Base-by-base conservation (phyloP, 2,113 vertebrate genomes). In the Theristicus caerulescens region DNA sequence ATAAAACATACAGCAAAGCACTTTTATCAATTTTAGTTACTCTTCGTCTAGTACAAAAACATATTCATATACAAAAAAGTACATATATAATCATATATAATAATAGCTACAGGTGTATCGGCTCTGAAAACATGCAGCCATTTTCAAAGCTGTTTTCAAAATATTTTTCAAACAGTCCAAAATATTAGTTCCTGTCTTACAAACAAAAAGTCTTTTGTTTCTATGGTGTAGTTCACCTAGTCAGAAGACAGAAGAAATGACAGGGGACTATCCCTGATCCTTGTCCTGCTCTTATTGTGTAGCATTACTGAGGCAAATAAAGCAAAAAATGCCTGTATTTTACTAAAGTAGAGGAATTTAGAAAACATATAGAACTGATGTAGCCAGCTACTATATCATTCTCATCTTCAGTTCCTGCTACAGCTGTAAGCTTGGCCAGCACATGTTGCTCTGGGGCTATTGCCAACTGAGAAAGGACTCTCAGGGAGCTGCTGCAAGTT, bases 261-360 rank as follows among this genome's bases (percentile, higher is more conserved):
- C 2, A 15, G 8, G 7, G 1, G 10, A 40, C 46, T 64, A 17
- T 27, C 10, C 2, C 11, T 21, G 6, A 34, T 44, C 8, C n/a
- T 71, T 54, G 20, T 62, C 44, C 16, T 58, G 2, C 10, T 79
- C 4, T 7, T 82, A 26, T 12, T 49, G 9, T 36, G 5, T 55
- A 62, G 13, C 11, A 34, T 51, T 80, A 69, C n/a, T 72, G 27
- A 91, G 11, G 12, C 6, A 67, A 76, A 72, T 40, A 29, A 49
- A 57, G 9, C 2, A 70, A 59, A 79, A 32, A 17, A 40, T 17
- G 12, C 6, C 12, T 58, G 16, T 24, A 46, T 76, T 80, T 90
- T 58, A n/a, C 12, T 7, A 38, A 82, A 86, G 9, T 46, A 64
- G 31, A 78, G 6, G 26, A 86, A 59, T 42, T 67, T 4, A 62